phyloP scores from a whole-genome alignment of 1,140 invertebrate species.

The Triops cancriformis region DNA sequence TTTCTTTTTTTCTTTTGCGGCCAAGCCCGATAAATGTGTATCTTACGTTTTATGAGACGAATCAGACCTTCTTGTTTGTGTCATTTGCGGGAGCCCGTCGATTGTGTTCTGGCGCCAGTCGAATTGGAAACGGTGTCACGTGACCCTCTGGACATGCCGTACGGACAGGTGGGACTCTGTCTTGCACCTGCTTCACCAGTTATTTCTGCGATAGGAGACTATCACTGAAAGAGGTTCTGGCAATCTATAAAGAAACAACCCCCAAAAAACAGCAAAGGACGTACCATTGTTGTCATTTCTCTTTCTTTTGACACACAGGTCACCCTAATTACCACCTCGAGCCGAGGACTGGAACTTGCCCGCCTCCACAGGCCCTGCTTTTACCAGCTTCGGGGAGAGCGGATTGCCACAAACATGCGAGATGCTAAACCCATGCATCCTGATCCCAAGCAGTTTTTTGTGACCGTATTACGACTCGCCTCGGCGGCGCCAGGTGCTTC shows the following conservation, averaged over 20 bases:
- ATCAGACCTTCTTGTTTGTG: neutral
- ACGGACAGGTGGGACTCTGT: neutral
- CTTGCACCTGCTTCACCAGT: neutral
- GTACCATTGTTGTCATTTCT: neutral
- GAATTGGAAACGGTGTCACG: constrained; percentile 12
- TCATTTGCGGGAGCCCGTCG: neutral
- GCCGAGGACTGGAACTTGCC: neutral
- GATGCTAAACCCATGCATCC: constrained; percentile 12
- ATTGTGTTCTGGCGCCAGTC: constrained; percentile 5
- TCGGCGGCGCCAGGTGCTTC: constrained; percentile 7
- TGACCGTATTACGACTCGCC: constrained; percentile 9
- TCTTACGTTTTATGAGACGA: neutral
- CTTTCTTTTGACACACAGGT: neutral
- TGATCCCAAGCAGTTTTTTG: constrained; percentile 6
- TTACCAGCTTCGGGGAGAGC: neutral
- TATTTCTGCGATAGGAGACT: neutral
- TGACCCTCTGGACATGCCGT: neutral
- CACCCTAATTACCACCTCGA: constrained; percentile 7
- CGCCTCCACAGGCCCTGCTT: neutral
- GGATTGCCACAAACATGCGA: neutral
- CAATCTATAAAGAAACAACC: neutral
- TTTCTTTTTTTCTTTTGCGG: neutral
- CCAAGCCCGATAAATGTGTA: neutral
- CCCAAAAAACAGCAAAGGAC: neutral
- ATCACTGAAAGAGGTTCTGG: neutral